Evolutionary conservation across 2,888 invertebrate species (phyloP).

Genomic region (Hirtodrosophila duncani): DNA sequence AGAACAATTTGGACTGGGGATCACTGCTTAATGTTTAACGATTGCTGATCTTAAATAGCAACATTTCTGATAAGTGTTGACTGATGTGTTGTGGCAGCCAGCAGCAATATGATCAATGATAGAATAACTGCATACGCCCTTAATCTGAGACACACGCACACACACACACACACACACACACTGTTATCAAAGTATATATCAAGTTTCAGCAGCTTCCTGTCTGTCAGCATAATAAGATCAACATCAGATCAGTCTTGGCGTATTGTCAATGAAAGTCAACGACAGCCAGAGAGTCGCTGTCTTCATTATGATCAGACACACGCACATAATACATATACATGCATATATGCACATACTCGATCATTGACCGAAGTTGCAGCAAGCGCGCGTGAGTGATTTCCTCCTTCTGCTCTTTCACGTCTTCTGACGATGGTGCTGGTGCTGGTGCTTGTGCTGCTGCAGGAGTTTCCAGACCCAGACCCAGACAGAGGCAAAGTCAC

Average conservation of each 20-base stretch:
- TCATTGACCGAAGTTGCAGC: slow-evolving; percentile 59
- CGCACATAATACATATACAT: not conserved
- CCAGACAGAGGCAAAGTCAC: slow-evolving; percentile 35
- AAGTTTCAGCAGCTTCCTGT: slow-evolving; percentile 20
- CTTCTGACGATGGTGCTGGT: not conserved
- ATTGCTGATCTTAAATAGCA: too few relatives aligned
- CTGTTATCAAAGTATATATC: too few relatives aligned
- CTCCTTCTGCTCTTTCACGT: not conserved
- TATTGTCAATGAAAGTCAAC: slow-evolving; percentile 59
- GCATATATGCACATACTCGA: slow-evolving; percentile 41
- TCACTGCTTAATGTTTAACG: too few relatives aligned
- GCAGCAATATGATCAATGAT: too few relatives aligned
- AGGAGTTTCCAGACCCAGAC: slow-evolving; percentile 6
- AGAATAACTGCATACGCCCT: too few relatives aligned
- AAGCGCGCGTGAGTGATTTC: slow-evolving; percentile 64
- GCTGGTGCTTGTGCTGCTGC: slow-evolving; percentile 4
- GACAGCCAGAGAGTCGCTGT: slow-evolving; percentile 55
- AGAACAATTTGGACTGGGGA: too few relatives aligned
- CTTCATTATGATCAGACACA: slow-evolving; percentile 55
- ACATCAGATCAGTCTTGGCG: slow-evolving; percentile 33
- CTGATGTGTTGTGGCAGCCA: too few relatives aligned
- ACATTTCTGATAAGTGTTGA: too few relatives aligned
- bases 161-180: too few relatives aligned
- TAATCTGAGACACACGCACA: too few relatives aligned
- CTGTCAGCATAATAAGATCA: slow-evolving; percentile 45